Evolutionary conservation across 2,888 invertebrate species (phyloP), one percentile per base, ranked within the genome.

Genomic region (Hoplodrina blanda): DNA sequence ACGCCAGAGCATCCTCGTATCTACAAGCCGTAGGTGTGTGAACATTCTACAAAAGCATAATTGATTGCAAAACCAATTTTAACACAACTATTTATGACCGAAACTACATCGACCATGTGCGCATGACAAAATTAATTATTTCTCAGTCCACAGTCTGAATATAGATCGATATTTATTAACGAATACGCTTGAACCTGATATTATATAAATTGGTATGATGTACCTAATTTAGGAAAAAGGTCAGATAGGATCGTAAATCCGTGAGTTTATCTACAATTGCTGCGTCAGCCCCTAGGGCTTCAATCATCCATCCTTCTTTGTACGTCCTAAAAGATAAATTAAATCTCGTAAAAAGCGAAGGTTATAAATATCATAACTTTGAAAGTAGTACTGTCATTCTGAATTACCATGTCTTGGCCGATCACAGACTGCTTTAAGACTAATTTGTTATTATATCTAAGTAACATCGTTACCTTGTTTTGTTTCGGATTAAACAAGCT

Each of bases 241-340:
- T 62, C 63, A 37, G 50, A 78, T 11, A 17, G 66, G 55, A 66
- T 78, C 74, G 70, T 78, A 73, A 81, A 69, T 78, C 65, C 62
- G 33, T 37, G 67, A 65, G 67, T 73, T 56, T 65, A 78, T 78
- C 59, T 78, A 65, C 57, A 70, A 63, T 66, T 79, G 65, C 56
- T 62, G 44, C 53, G 60, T 78, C 78, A 70, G 57, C 50, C 52
- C 55, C 74, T 60, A 73, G 64, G 33, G 73, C 60, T 56, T 78
- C 62, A 75, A 75, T 72, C 64, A 79, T 55, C 60, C 56, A 46
- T 41, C 61, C 30, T 61, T 60, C 59, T 73, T 79, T 79, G 63
- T 41, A 79, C 44, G 59, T 54, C 50, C 73, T 78, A 60, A 79
- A 71, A 78, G 73, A 73, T 78, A 79, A 79, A 75, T 54, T 75